Evolutionary conservation across 2,797 vertebrate genomes (phyloP).

Genomic region (Gambusia yucatana): DNA sequence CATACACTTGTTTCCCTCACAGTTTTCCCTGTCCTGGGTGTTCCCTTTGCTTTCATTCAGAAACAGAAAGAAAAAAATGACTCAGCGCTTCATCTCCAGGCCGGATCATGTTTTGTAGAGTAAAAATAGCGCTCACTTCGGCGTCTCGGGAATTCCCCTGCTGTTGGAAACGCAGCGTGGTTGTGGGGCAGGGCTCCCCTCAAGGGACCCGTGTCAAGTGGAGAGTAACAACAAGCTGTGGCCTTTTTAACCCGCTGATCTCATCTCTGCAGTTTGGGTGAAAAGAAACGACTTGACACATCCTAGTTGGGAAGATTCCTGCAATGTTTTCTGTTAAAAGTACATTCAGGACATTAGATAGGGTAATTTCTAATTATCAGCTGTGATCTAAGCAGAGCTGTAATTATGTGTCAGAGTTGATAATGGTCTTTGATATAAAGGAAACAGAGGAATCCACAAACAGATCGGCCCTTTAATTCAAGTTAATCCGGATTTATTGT

Average conservation of each 20-base stretch:
- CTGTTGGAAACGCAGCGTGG: conserved; percentile 32
- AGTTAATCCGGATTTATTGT: conserved; percentile 29
- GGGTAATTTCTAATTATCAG: conserved; percentile 69
- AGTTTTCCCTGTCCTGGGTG: conserved; percentile 23
- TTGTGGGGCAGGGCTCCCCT: conserved; percentile 40
- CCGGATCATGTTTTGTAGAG: conserved; percentile 11
- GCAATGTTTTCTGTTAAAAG: conserved; percentile 45
- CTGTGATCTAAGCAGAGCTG: conserved; percentile 65
- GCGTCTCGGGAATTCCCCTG: conserved; percentile 39
- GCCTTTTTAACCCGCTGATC: conserved; percentile 40
- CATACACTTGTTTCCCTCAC: conserved; percentile 40
- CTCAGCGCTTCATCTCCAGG: conserved; percentile 42
- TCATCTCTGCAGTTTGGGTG: conserved; percentile 2
- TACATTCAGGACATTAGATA: conserved; percentile 55
- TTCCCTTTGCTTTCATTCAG: conserved; percentile 42
- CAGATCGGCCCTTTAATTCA: conserved; percentile 43
- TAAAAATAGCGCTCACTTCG: conserved; percentile 46
- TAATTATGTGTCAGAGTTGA: conserved; percentile 65
- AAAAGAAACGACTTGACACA: conserved; percentile 19
- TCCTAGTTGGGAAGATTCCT: conserved; percentile 46
- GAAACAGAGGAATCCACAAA: conserved; percentile 36
- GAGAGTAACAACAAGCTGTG: conserved; percentile 14
- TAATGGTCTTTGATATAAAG: conserved; percentile 55
- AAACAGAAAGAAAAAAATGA: neutral
- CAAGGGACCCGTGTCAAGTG: conserved; percentile 15